Evolutionary conservation across 37 sponge, comb jelly and placozoan species (phyloP).

Genomic region (Agelas oroides): DNA sequence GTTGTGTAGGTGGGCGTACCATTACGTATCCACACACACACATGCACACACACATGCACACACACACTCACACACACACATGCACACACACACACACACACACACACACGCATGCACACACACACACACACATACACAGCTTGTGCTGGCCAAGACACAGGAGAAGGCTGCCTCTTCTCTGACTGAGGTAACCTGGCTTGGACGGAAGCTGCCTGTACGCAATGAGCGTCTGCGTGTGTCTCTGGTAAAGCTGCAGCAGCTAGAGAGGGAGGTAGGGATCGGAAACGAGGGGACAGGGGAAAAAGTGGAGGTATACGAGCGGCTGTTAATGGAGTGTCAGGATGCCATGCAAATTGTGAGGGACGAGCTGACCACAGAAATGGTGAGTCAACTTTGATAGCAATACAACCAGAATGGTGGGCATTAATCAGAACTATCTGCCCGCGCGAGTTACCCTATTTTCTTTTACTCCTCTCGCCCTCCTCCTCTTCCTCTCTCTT

Average conservation of each 20-base stretch:
- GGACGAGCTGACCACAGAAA: slow-evolving; percentile 77
- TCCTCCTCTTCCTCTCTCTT: no score
- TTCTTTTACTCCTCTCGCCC: no score
- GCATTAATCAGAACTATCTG: no score
- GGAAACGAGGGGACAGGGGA: slow-evolving; percentile 60
- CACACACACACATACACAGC: slow-evolving; percentile 45
- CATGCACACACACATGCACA: no score
- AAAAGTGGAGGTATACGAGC: slow-evolving; percentile 89
- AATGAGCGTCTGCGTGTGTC: slow-evolving; percentile 79
- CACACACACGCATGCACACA: no score
- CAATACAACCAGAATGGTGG: no score
- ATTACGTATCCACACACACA: no score
- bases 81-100: no score
- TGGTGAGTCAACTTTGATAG: slow-evolving; percentile 53
- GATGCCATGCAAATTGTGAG: slow-evolving; percentile 86
- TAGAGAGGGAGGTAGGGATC: slow-evolving; percentile 64
- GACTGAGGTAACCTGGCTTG: slow-evolving; percentile 90
- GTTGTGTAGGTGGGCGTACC: no score
- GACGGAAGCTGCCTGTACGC: slow-evolving; percentile 79
- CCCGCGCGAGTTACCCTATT: no score
- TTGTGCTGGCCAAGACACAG: slow-evolving; percentile 83
- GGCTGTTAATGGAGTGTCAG: slow-evolving; percentile 86
- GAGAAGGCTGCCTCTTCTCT: slow-evolving; percentile 90
- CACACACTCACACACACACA: no score
- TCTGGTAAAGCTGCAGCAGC: slow-evolving; percentile 76